Conservation (phyloP, 2,113 vertebrate genomes). For the Ptilonorhynchus violaceus region DNA sequence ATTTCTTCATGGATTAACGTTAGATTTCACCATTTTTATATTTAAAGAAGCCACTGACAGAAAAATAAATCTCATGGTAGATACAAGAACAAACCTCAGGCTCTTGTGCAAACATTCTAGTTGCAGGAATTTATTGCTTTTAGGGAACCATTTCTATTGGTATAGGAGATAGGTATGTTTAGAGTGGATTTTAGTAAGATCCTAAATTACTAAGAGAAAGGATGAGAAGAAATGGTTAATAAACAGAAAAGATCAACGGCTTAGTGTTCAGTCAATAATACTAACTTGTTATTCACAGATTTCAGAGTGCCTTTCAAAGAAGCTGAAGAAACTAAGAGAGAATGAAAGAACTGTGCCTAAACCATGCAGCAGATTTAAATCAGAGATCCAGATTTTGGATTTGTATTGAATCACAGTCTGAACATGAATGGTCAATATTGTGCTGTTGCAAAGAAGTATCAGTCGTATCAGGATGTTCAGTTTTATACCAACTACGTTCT, state of each 20-base stretch:
- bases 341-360: neutral
- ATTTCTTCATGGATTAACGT: neutral
- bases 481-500: neutral
- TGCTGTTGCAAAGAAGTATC: neutral
- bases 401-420: neutral
- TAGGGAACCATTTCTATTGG: neutral
- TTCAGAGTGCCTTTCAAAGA: neutral
- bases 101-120: neutral
- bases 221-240: neutral
- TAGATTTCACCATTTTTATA: neutral
- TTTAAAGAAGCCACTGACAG: neutral
- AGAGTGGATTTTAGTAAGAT: neutral
- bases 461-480: neutral
- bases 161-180: neutral
- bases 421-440: neutral
- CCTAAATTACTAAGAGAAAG: neutral
- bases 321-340: neutral
- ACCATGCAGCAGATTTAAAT: neutral
- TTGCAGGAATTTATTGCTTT: neutral
- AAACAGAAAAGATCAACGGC: neutral
- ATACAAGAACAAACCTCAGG: neutral
- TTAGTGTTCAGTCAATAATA: neutral
- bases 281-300: neutral
- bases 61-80: neutral
- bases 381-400: neutral